Evolutionary conservation across 2,888 invertebrate genomes (phyloP), one percentile per base, ranked within the genome.

Genomic region (Drosophila pseudotalamancana): DNA sequence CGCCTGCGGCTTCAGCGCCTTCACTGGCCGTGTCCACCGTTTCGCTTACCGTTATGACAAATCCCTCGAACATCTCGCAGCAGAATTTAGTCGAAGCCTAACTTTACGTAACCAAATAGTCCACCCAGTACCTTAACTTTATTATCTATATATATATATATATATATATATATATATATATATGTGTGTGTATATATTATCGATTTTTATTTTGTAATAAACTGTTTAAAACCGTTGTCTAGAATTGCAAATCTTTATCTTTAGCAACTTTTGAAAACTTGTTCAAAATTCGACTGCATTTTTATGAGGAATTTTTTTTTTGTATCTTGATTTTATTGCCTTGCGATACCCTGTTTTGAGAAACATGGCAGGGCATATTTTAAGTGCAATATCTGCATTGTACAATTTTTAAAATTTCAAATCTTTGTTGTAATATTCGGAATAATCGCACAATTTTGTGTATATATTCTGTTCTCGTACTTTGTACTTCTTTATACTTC

Each of bases 71-170:
- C 16, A 19, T 76, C 18, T 72, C 72, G 0, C 77, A 76, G 39
- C 65, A 76, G 18, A 72, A 71, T 60, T 59, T 72, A 53, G 59
- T 72, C 72, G 72, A 42, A 25, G 35, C 72, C n/a, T 71, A 29
- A 34, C n/a, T n/a, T n/a, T n/a, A n/a, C n/a, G n/a, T n/a, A n/a
- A 4, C 35, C 29, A 31, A 12, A 3, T 25, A 18, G 12, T 21
- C 11, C 37, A 29, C 19, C 18, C 14, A 21, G 27, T 8, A 18
- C 21, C 29, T 32, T n/a, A 42, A 8, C 25, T 16, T 51, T 12
- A 27, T 27, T 8, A 29, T 29, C 6, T 4, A 29, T 29, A 29
- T 23, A n/a, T 6, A 42, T 16, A 18, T 8, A 18, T n/a, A 6
- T 6, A 16, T 27, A 8, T 42, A 8, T 6, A n/a, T 8, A 6